These are phyloP conservation scores for Spialia ferax DNA, from an alignment of 2,888 invertebrate species.

Conservation along the genomic window DNA sequence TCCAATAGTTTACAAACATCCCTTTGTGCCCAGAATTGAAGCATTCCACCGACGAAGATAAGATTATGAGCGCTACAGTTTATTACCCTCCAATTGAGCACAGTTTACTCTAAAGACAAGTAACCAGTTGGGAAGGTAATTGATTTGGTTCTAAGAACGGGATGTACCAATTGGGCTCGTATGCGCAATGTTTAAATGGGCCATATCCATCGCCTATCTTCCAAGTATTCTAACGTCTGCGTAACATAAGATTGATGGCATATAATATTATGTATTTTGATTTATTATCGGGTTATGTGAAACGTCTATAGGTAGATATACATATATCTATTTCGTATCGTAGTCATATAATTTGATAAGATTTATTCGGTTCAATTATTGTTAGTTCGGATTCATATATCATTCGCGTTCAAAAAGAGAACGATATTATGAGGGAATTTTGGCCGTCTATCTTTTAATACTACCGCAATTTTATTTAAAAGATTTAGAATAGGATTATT, in stretches of 20 bases:
- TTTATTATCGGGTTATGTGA: slow-evolving; percentile 27
- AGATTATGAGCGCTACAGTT: neutral
- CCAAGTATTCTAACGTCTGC: slow-evolving; percentile 24
- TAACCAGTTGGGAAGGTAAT: slow-evolving; percentile 22
- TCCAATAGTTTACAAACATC: neutral
- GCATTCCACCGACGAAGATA: neutral
- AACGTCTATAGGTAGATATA: neutral
- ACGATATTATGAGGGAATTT: no score
- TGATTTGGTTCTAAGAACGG: slow-evolving; percentile 39
- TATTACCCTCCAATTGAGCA: slow-evolving; percentile 15
- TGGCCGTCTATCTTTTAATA: no score
- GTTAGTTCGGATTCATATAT: no score
- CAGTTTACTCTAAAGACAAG: slow-evolving; percentile 19
- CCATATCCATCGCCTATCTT: slow-evolving; percentile 29
- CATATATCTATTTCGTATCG: neutral
- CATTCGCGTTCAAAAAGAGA: no score
- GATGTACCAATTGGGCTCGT: slow-evolving; percentile 35
- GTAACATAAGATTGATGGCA: slow-evolving; percentile 29
- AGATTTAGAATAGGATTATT: no score
- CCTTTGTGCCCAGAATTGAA: slow-evolving; percentile 1
- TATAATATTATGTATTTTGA: no score
- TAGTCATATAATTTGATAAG: neutral
- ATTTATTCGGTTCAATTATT: neutral
- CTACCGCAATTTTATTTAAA: no score
- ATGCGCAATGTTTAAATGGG: slow-evolving; percentile 29